Conservation (phyloP, 2,888 invertebrate genomes). For the Thymelicus lineola region DNA sequence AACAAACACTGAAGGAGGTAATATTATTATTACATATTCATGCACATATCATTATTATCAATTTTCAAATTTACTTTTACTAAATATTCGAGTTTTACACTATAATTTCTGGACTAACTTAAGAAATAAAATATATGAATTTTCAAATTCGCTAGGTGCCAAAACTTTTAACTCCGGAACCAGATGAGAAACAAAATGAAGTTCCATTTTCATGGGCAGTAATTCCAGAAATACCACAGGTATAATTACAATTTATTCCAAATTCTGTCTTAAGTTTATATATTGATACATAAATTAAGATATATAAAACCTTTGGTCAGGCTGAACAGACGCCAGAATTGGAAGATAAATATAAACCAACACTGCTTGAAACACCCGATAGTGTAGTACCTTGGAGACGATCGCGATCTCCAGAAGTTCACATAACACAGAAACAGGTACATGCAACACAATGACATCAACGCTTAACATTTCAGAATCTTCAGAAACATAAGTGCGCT, state of each 20-base stretch:
- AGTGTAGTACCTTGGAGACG: conserved; percentile 69
- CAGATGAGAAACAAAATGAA: conserved; percentile 61
- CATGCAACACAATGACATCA: conserved; percentile 29
- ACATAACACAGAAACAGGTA: conserved; percentile 39
- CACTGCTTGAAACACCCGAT: conserved; percentile 69
- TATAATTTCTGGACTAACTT: too few species aligned
- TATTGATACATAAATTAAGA: conserved; percentile 11
- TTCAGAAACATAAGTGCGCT: not conserved
- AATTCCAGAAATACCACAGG: conserved; percentile 81
- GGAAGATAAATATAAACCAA: conserved; percentile 75
- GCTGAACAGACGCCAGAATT: conserved; percentile 78
- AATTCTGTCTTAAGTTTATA: conserved; percentile 16
- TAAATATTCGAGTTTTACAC: too few species aligned
- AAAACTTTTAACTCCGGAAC: conserved; percentile 59
- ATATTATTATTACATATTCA: conserved; percentile 26
- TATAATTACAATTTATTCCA: conserved; percentile 47
- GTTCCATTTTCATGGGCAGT: conserved; percentile 77
- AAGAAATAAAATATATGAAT: not conserved
- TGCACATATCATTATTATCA: not conserved
- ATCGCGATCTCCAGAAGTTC: conserved; percentile 74
- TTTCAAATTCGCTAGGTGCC: conserved; percentile 61
- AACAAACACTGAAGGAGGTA: conserved; percentile 56
- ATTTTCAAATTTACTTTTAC: not conserved
- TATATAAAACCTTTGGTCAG: conserved; percentile 55
- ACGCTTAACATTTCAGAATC: not conserved